Percentiles rank a stretch among this genome's conserved stretches.
These are phyloP conservation scores for Siniperca undulata DNA, from an alignment of 2,797 vertebrate genomes.

Conservation along the genomic window DNA sequence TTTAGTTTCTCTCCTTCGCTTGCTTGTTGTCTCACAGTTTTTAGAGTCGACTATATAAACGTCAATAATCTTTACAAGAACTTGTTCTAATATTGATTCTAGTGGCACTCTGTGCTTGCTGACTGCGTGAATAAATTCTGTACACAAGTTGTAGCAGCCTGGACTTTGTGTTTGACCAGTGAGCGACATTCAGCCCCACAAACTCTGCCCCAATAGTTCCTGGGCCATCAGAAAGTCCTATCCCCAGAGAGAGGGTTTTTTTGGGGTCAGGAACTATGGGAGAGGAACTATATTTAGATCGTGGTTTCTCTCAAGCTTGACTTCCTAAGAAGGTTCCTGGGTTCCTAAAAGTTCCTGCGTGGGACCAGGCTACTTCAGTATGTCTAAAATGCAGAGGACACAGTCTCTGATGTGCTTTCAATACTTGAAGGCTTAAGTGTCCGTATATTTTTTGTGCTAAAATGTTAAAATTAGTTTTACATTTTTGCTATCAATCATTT, in stretches of 20 bases:
- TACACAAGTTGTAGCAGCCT: neutral
- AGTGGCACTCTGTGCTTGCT: neutral
- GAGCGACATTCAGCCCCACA: neutral
- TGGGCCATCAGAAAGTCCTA: neutral
- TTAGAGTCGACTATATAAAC: neutral
- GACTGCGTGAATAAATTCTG: neutral
- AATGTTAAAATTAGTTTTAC: too few relatives aligned
- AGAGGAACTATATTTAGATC: neutral
- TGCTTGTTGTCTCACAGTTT: neutral
- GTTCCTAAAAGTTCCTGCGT: neutral
- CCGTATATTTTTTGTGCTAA: neutral
- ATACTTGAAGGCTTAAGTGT: neutral
- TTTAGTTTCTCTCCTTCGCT: neutral
- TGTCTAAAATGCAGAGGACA: neutral
- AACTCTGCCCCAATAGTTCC: neutral
- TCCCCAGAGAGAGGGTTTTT: neutral
- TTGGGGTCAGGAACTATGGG: neutral
- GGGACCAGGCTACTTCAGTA: neutral
- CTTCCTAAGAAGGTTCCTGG: too few relatives aligned
- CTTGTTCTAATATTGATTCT: neutral
- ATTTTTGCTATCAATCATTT: neutral
- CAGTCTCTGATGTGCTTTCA: neutral
- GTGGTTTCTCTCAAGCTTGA: neutral
- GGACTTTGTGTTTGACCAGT: neutral
- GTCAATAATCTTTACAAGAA: neutral